Evolutionary conservation across 2,888 invertebrate species (phyloP), one percentile per base, ranked within the genome.

Genomic region (Vanessa cardui): DNA sequence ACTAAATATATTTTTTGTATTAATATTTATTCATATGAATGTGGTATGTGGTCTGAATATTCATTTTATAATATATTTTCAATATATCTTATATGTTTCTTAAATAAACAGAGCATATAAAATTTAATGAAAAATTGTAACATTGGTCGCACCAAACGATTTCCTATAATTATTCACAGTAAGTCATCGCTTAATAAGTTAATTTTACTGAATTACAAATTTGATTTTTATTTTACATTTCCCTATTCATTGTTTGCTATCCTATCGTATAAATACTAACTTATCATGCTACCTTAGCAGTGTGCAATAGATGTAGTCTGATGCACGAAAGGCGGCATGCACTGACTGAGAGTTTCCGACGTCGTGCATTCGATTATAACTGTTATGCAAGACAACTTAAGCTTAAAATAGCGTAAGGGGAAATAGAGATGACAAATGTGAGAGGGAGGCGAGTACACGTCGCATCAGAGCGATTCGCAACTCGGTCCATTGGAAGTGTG

Each of bases 141-240:
- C 33, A 39, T 47, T 18, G 9, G 49, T 49, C 9, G 0, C 18
- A 20, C 20, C 12, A 1, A n/a, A 47, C 6, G 18, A 49, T 49
- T 52, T 21, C 3, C 15, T 12, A 4, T 12, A 39, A 26, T 26
- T 52, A 16, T 26, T 52, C 16, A 26, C 15, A 52, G 15, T 15
- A n/a, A 21, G 16, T 54, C 15, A 31, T 31, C 16, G 52, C 5
- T 61, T 45, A 61, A 61, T 54, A 64, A 69, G 71, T 74, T 69
- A 72, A 72, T 73, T 72, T 69, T 76, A 72, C 73, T 68, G 64
- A 69, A 71, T 72, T 72, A 72, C 74, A 70, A 74, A 76, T 79
- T 81, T 81, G 80, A 78, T 79, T 78, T 81, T 80, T 77, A 79
- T 80, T 81, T 81, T 74, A 78, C 82, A 81, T 80, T 84, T 83